Evolutionary conservation across 2,113 vertebrate species (phyloP).

Genomic region (Speoplatyrhinus poulsoni): DNA sequence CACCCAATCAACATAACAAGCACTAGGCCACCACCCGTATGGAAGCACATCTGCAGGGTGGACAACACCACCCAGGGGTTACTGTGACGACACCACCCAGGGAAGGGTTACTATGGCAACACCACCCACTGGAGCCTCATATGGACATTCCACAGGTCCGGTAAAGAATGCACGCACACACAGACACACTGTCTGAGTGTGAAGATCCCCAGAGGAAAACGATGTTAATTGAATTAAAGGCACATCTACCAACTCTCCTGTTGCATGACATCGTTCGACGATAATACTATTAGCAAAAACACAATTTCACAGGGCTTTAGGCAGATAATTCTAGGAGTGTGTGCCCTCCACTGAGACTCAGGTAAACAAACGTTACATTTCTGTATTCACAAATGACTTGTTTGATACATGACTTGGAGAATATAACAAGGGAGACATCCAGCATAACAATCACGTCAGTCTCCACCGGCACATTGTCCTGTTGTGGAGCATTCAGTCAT

Average conservation of each 20-base stretch:
- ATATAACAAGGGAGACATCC: conserved; percentile 27
- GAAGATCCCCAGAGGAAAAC: conserved; percentile 13
- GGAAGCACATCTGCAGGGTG: too few relatives aligned
- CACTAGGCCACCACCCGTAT: too few relatives aligned
- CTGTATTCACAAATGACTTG: conserved; percentile 14
- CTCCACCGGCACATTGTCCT: conserved; percentile 18
- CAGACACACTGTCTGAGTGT: too few relatives aligned
- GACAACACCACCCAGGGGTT: too few relatives aligned
- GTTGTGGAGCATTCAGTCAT: too few relatives aligned
- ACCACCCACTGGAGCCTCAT: too few relatives aligned
- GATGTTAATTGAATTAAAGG: conserved; percentile 34
- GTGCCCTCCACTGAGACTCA: not conserved
- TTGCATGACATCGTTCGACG: conserved; percentile 16
- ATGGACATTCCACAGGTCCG: too few relatives aligned
- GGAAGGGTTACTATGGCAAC: too few relatives aligned
- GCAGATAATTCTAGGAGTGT: conserved; percentile 8
- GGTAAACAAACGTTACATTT: conserved; percentile 16
- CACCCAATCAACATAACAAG: too few relatives aligned
- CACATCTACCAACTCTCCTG: conserved; percentile 6
- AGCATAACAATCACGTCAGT: conserved; percentile 37
- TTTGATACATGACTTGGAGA: conserved; percentile 7
- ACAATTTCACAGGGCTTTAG: conserved; percentile 34
- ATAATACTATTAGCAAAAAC: conserved; percentile 31
- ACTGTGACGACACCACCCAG: too few relatives aligned
- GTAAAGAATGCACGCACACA: too few relatives aligned